These are phyloP conservation scores for Nibea albiflora DNA, from an alignment of 2,113 vertebrate genomes.

Conservation along the genomic window DNA sequence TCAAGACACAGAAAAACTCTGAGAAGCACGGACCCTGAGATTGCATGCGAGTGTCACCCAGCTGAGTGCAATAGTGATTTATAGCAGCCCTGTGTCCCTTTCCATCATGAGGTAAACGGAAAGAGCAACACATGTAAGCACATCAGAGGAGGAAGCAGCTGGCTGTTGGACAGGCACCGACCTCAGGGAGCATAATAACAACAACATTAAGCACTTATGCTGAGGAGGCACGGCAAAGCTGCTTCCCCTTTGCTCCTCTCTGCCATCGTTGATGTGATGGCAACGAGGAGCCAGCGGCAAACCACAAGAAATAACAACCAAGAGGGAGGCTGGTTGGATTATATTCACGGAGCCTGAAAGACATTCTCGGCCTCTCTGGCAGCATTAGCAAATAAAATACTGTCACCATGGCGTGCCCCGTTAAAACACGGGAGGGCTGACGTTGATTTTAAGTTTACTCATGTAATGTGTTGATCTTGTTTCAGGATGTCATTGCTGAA, in stretches of 20 bases:
- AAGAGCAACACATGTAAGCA: constrained; percentile 80
- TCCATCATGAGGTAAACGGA: constrained; percentile 80
- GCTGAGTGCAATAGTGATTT: constrained; percentile 64
- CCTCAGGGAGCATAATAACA: constrained; percentile 77
- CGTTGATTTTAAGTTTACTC: constrained; percentile 3
- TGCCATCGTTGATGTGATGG: constrained; percentile 54
- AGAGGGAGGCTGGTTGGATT: constrained; percentile 19
- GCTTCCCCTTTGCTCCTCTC: constrained; percentile 34
- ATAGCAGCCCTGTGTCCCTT: constrained; percentile 68
- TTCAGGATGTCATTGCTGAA: neutral
- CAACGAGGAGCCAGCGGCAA: constrained; percentile 48
- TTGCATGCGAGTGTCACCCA: constrained; percentile 55
- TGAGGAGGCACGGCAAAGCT: constrained; percentile 57
- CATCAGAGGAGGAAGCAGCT: constrained; percentile 82
- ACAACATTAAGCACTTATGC: constrained; percentile 69
- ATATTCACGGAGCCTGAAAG: constrained; percentile 26
- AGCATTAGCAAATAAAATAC: constrained; percentile 28
- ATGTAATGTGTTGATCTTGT: neutral
- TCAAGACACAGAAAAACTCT: constrained; percentile 33
- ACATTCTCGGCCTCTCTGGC: constrained; percentile 17
- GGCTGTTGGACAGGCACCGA: constrained; percentile 70
- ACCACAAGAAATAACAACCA: constrained; percentile 55
- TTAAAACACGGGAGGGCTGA: constrained; percentile 22
- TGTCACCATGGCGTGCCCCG: constrained; percentile 13
- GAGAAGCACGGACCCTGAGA: constrained; percentile 28